Percentiles rank a stretch among this genome's conserved stretches.
phyloP scores from a whole-genome alignment of 2,888 invertebrate genomes.

The Dermolepida albohirtum region DNA sequence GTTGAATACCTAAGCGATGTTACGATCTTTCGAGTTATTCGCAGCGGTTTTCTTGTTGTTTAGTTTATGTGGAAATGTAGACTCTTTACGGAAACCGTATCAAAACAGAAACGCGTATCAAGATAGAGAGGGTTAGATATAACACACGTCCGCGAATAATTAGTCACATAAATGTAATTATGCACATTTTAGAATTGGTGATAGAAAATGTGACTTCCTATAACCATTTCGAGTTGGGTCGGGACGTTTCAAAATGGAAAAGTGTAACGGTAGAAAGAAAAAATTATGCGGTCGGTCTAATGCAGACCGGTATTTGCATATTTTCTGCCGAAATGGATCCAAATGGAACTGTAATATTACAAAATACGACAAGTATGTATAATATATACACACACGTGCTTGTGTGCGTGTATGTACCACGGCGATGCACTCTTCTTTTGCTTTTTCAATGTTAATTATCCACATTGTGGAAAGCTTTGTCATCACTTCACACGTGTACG shows the following conservation, averaged over 20 bases:
- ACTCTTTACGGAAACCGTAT: constrained; percentile 57
- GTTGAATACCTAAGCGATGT: too few relatives aligned
- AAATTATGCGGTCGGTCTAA: constrained; percentile 51
- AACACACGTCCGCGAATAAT: constrained; percentile 2
- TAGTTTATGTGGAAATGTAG: background rate
- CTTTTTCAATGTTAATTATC: too few relatives aligned
- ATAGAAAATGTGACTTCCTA: constrained; percentile 51
- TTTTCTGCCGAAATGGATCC: constrained; percentile 44
- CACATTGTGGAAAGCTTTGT: too few relatives aligned
- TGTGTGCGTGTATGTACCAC: too few relatives aligned
- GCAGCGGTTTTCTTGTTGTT: too few relatives aligned
- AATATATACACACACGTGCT: too few relatives aligned
- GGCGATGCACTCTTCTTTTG: too few relatives aligned
- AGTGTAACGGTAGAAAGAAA: constrained; percentile 48
- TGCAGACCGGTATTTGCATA: constrained; percentile 47
- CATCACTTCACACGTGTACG: too few relatives aligned
- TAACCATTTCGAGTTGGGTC: constrained; percentile 49
- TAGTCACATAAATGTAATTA: constrained; percentile 20
- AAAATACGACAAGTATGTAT: constrained; percentile 39
- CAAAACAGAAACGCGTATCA: constrained; percentile 58
- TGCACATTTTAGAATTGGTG: constrained; percentile 50
- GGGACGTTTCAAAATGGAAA: constrained; percentile 51
- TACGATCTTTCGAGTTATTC: too few relatives aligned
- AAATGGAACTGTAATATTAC: constrained; percentile 41
- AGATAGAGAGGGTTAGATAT: constrained; percentile 63